Base-by-base conservation (phyloP, 2,888 invertebrate species). In the Mesopsocus fuscifrons region DNA sequence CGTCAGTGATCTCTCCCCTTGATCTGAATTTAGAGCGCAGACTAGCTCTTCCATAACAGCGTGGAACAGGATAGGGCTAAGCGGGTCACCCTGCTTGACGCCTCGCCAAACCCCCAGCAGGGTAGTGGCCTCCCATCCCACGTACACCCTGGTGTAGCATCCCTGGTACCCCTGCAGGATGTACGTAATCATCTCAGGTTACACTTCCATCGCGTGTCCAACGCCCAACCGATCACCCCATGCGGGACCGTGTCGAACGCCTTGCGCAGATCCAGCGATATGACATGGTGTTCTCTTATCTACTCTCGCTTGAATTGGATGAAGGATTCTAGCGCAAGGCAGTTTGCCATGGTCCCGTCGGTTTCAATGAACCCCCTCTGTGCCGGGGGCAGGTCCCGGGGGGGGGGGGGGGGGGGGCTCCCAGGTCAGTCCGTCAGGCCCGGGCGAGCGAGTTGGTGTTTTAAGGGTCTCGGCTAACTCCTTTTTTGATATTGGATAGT, bases 241-340 rank as follows among this genome's bases (percentile, higher is more conserved):
- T 49, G 47, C 2, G 46, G 40, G 4, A 53, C 51, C 2, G 46
- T 38, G 43, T 52, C 51, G 18, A 51, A 52, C 0, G 51, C 50
- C 32, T 51, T 52, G 1, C 42, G 34, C 21, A 51, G 26, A 31
- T 52, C 52, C 1, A 52, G 30, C n/a, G 47, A 45, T 1, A 49
- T 49, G 4, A 50, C 3, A 30, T 40, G 41, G 5, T 49, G 34
- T 6, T 40, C 5, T 21, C 31, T 43, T 1, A 9, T 3, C 8
- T 20, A 4, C 8, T 15, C 30, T 1, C 44, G 16, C 1, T 33
- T 40, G 20, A 35, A 11, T 4, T 26, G n/a, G 3, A 44, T 11
- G 5, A 44, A 18, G 6, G 33, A 11, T 8, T 45, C 38, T 3
- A 49, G 30, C 4, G 41, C 13, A n/a, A 22, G 8, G 1, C 34